A percentile compares a stretch with the other conserved stretches of the same genome.
These are phyloP conservation scores for western clawed frog (Xenopus tropicalis) DNA, from an alignment of 2,113 vertebrate species.

Conservation along the genomic window DNA sequence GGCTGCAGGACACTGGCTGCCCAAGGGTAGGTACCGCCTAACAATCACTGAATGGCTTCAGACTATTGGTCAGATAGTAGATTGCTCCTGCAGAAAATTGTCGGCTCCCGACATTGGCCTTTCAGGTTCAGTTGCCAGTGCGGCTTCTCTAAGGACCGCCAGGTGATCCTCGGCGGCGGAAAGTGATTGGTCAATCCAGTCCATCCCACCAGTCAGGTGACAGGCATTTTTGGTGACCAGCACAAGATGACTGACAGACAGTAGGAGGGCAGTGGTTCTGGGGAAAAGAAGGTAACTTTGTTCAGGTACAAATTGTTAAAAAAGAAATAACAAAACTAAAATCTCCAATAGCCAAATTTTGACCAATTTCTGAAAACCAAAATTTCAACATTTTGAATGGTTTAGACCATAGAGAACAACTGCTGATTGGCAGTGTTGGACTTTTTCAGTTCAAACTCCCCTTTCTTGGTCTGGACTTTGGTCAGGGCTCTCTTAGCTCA, in stretches of 20 bases:
- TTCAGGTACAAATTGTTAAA: neutral
- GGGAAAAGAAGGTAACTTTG: neutral
- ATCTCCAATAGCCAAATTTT: neutral
- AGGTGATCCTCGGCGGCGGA: slow-evolving; percentile 87
- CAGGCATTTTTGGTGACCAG: slow-evolving; percentile 92
- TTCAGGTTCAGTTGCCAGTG: slow-evolving; percentile 80
- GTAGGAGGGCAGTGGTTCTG: slow-evolving; percentile 84
- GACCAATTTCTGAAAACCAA: neutral
- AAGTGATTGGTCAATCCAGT: slow-evolving; percentile 90
- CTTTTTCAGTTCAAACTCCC: too few relatives aligned
- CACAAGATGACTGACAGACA: slow-evolving; percentile 90
- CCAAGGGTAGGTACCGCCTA: too few relatives aligned
- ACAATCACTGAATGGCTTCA: too few relatives aligned
- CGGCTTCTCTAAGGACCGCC: slow-evolving; percentile 84
- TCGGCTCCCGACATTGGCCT: slow-evolving; percentile 61
- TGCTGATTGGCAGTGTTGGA: too few relatives aligned
- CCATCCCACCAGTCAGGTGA: slow-evolving; percentile 81
- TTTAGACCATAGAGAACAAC: too few relatives aligned
- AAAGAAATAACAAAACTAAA: neutral
- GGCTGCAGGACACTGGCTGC: too few relatives aligned
- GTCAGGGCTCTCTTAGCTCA: too few relatives aligned
- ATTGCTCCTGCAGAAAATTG: slow-evolving; percentile 74
- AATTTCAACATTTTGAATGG: neutral
- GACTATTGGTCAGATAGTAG: slow-evolving; percentile 65
- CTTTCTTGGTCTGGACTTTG: too few relatives aligned